phyloP scores from a whole-genome alignment of 2,113 vertebrate genomes.

The Cheirogaleus medius region DNA sequence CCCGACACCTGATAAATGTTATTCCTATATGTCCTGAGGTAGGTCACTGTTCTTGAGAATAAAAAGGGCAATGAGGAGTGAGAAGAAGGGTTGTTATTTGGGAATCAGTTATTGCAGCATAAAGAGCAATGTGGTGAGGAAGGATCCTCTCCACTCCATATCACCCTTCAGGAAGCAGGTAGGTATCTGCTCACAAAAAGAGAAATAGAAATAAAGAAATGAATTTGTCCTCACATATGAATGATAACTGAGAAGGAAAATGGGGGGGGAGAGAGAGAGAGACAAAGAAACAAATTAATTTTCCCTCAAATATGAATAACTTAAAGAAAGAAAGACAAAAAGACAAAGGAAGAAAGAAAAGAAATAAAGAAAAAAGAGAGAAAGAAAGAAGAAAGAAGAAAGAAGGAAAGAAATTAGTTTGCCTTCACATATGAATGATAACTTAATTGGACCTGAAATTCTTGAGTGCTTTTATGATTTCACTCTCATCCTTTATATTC shows the following conservation, averaged over 20 bases:
- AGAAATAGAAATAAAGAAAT: not conserved
- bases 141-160: not conserved
- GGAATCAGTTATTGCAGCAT: not conserved
- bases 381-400: fast-evolving
- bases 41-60: not conserved
- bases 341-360: not conserved
- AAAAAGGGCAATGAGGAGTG: not conserved
- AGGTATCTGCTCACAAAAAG: not conserved
- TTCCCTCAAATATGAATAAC: not conserved
- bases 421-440: not conserved
- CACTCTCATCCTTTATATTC: not conserved
- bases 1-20: too few species aligned
- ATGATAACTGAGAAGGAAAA: not conserved
- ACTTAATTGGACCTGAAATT: not conserved
- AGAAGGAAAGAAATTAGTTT: not conserved
- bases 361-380: not conserved
- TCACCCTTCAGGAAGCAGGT: not conserved
- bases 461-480: not conserved
- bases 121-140: not conserved
- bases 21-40: too few species aligned
- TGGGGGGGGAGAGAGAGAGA: not conserved
- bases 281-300: not conserved
- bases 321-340: not conserved
- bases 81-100: not conserved
- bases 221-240: not conserved